phyloP scores from a whole-genome alignment of 2,113 vertebrate genomes.

The Ahaetulla prasina region DNA sequence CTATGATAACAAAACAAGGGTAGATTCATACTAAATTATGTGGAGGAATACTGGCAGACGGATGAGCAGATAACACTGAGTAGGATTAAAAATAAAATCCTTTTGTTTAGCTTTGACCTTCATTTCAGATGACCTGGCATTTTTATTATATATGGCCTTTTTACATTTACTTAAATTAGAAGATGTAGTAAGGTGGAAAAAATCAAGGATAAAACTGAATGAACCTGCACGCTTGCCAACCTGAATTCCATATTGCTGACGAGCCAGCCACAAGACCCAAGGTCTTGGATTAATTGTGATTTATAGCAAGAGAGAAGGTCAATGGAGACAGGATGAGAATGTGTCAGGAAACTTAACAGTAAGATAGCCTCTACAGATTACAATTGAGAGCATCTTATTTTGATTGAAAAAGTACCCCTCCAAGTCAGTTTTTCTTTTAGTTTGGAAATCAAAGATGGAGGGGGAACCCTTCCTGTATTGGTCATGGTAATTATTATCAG shows the following conservation, averaged over 20 bases:
- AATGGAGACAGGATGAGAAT: not conserved
- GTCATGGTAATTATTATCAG: not conserved
- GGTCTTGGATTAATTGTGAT: not conserved
- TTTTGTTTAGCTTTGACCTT: not conserved
- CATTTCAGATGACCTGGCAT: not conserved
- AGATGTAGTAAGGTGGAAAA: not conserved
- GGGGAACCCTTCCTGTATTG: not conserved
- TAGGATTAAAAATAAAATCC: not conserved
- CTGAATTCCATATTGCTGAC: not conserved
- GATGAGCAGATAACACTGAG: not conserved
- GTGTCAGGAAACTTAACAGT: not conserved
- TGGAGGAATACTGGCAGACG: not conserved
- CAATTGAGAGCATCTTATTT: not conserved
- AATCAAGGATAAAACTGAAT: not conserved
- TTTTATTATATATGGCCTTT: not conserved
- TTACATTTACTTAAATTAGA: not conserved
- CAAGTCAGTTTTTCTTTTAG: not conserved
- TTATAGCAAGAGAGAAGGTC: not conserved
- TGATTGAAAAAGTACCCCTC: not conserved
- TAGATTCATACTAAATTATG: not conserved
- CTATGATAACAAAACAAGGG: not conserved
- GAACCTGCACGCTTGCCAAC: not conserved
- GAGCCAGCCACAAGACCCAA: not conserved
- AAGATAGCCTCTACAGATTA: not conserved
- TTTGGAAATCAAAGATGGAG: not conserved